Base-by-base conservation (phyloP, 2,797 vertebrate genomes). In the Acrossocheilus wenchowensis region DNA sequence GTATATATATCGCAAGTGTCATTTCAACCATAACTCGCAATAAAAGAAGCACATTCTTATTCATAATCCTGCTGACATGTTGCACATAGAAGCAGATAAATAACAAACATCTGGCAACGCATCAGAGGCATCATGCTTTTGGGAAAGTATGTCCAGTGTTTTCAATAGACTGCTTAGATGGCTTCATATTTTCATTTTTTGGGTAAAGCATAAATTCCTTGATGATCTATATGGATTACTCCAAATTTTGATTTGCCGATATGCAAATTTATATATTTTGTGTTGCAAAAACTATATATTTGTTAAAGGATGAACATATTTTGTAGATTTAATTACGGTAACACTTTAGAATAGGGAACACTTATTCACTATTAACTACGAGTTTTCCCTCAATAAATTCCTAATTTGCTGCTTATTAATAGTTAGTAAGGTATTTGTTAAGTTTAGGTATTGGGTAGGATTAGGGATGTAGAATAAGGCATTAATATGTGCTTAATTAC, bases 11-110 rank as follows among this genome's bases (percentile, higher is more conserved):
- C 1, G 0, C 62, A 68, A 84, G 73, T 41, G 30, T 39, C 41
- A 64, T 50, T 66, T 82, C 41, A 78, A 78, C 11, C 5, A 78
- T 57, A 69, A 21, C 62, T 50, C 73, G 30, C 62, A 68, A 68
- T 69, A 41, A 68, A 30, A 60, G 6, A 52, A 54, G 10, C 60
- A 10, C 57, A 62, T 39, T 43, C 19, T 48, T 75, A 50, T 50
- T 75, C 26, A 83, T 23, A 83, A 50, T 66, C 30, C 12, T 14
- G n/a, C 17, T 17, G 9, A 68, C 60, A 75, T 26, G 34, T 69
- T 30, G 50, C 36, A 68, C 10, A 2, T 45, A 30, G 17, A 78
- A 69, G 23, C 23, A 36, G 43, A 78, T 71, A 69, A 78, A 30
- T 2, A 39, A n/a, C 41, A 45, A 64, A 68, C 5, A 43, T 69